Conservation (phyloP, 2,113 vertebrate genomes). For the Himantopus leucocephalus region DNA sequence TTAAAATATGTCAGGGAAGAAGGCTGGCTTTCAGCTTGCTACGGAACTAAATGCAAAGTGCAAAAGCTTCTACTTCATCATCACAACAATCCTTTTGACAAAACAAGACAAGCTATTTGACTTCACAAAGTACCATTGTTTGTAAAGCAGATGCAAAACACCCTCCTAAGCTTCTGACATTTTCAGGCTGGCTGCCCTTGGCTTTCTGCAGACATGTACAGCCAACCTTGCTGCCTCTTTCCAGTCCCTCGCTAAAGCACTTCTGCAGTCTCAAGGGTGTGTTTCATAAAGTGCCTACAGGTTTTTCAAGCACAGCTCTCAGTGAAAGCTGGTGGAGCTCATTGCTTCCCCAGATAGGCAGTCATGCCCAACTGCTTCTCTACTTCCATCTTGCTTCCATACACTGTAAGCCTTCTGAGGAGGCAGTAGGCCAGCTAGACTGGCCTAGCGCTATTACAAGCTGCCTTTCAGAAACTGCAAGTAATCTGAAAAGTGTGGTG, state of each 20-base stretch:
- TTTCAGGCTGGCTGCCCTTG: not conserved
- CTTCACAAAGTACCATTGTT: not conserved
- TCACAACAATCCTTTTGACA: not conserved
- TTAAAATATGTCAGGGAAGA: not conserved
- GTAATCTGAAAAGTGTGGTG: not conserved
- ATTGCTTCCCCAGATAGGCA: not conserved
- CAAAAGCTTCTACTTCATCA: not conserved
- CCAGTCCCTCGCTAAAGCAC: not conserved
- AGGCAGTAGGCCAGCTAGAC: too few relatives aligned
- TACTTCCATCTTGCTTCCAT: not conserved
- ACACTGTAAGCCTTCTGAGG: not conserved
- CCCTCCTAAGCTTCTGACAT: not conserved
- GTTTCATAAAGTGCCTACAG: not conserved
- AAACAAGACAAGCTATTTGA: not conserved
- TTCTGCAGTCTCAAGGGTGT: not conserved
- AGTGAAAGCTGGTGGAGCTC: not conserved
- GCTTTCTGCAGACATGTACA: not conserved
- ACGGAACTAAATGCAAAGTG: not conserved
- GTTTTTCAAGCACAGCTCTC: not conserved
- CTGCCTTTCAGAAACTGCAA: not conserved
- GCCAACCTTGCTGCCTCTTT: not conserved
- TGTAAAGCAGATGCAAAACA: not conserved
- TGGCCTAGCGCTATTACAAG: not conserved
- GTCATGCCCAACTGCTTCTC: not conserved
- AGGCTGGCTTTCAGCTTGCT: not conserved